These are phyloP conservation scores for Halocaridina rubra DNA, from an alignment of 2,888 invertebrate genomes.

Conservation along the genomic window DNA sequence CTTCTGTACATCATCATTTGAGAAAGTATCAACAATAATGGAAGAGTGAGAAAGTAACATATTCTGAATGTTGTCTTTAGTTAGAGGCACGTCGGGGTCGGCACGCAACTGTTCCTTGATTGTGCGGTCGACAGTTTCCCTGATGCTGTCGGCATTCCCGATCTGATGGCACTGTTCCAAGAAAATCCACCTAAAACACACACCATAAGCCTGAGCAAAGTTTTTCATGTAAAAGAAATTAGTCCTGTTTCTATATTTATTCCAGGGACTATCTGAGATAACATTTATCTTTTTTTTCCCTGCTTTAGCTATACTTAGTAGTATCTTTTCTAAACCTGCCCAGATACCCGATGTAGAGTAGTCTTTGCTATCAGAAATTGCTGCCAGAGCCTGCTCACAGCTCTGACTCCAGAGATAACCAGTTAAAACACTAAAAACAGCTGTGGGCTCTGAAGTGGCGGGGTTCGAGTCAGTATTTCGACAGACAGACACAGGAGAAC, in stretches of 20 bases:
- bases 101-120: background rate
- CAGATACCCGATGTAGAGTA: conserved; percentile 14
- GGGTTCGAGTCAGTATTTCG: background rate
- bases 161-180: conserved; percentile 7
- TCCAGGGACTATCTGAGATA: conserved; percentile 12
- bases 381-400: background rate
- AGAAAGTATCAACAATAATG: background rate
- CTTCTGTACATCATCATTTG: conserved; percentile 1
- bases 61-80: background rate
- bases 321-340: conserved; percentile 14
- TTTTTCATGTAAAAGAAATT: conserved; percentile 17
- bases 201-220: conserved; percentile 11
- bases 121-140: background rate
- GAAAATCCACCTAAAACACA: conserved; percentile 25
- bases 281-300: conserved; percentile 19
- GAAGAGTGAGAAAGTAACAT: conserved; percentile 6
- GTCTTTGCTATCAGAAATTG: conserved; percentile 19
- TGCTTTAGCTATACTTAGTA: background rate
- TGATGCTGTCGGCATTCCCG: conserved; percentile 9
- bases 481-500: conserved; percentile 13
- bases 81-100: background rate
- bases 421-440: conserved; percentile 1
- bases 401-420: conserved; percentile 12
- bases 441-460: background rate
- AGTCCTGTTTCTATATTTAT: conserved; percentile 17